Percentiles rank a stretch among this genome's conserved stretches.
These are phyloP conservation scores for Smutsia gigantea DNA, from an alignment of 2,797 vertebrate species.

Conservation along the genomic window DNA sequence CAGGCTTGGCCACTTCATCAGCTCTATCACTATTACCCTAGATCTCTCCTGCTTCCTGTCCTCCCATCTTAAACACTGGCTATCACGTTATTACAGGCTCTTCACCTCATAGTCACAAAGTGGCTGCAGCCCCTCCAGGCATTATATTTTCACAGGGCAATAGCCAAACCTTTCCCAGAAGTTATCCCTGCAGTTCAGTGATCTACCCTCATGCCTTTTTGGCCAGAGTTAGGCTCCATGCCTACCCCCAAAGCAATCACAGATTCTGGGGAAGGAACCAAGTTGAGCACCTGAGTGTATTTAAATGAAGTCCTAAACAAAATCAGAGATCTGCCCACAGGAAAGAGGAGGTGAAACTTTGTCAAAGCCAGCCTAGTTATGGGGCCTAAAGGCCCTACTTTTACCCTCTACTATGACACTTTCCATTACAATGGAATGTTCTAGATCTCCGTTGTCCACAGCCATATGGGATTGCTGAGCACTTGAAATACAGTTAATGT, in stretches of 20 bases:
- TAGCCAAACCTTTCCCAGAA: neutral
- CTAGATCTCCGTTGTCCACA: neutral
- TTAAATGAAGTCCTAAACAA: neutral
- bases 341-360: neutral
- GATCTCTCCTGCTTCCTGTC: neutral
- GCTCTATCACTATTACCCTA: neutral
- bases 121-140: neutral
- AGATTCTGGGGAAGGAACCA: neutral
- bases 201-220: neutral
- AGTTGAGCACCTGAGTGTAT: neutral
- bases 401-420: neutral
- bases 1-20: neutral
- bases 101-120: neutral
- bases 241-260: neutral
- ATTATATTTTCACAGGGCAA: neutral
- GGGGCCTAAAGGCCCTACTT: neutral
- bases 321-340: too few species aligned
- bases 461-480: neutral
- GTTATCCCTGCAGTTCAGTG: neutral
- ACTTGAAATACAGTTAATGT: neutral
- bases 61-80: neutral
- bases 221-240: too few species aligned
- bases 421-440: neutral
- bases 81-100: neutral
- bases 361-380: neutral